Evolutionary conservation across 2,888 invertebrate genomes (phyloP).

Genomic region (Tinea semifulvella): DNA sequence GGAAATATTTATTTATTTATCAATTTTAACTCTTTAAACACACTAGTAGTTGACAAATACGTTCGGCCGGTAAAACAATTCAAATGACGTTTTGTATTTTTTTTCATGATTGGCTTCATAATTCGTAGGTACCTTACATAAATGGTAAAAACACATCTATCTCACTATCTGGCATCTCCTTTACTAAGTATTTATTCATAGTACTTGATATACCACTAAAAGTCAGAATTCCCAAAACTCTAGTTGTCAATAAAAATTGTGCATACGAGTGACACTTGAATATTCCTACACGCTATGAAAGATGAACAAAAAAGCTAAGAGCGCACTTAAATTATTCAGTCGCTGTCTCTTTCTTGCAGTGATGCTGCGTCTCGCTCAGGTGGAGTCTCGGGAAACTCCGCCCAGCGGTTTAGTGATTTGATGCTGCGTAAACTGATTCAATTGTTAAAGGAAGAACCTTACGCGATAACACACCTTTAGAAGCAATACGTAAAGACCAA

Average conservation of each 20-base stretch:
- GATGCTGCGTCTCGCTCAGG: slow-evolving; percentile 50
- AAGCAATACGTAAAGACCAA: slow-evolving; percentile 55
- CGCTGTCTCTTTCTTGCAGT: slow-evolving; percentile 38
- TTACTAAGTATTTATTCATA: too few species aligned
- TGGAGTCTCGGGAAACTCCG: slow-evolving; percentile 62
- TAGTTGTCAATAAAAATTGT: neutral
- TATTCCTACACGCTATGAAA: slow-evolving; percentile 46
- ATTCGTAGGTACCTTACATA: too few species aligned
- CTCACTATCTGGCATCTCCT: too few species aligned
- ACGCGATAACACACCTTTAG: slow-evolving; percentile 56
- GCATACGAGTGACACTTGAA: slow-evolving; percentile 46
- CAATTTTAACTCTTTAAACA: too few species aligned
- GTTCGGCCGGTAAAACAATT: too few species aligned
- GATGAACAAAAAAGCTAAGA: slow-evolving; percentile 55
- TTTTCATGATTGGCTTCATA: too few species aligned
- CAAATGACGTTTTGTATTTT: too few species aligned
- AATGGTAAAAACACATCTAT: too few species aligned
- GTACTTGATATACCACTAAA: too few species aligned
- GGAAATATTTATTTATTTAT: too few species aligned
- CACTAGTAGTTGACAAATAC: too few species aligned
- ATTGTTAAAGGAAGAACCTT: slow-evolving; percentile 49
- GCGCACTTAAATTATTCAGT: slow-evolving; percentile 41
- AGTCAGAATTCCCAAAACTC: neutral
- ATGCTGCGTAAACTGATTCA: slow-evolving; percentile 69
- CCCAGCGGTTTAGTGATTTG: slow-evolving; percentile 68